Evolutionary conservation across 2,888 invertebrate genomes (phyloP).

Genomic region (Brassicogethes aeneus): DNA sequence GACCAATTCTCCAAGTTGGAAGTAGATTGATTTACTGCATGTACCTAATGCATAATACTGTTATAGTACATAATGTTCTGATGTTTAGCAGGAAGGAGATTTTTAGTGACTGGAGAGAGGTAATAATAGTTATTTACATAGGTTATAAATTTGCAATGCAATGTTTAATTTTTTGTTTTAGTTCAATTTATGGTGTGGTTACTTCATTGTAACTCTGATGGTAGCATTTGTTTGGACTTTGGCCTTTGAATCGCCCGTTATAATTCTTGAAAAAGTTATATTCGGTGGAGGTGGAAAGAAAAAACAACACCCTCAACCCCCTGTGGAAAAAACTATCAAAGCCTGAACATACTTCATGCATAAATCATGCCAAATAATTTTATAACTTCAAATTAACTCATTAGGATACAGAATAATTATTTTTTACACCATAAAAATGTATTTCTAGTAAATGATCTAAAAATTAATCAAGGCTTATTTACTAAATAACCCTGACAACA

Average conservation of each 20-base stretch:
- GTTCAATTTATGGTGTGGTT: slow-evolving; percentile 12
- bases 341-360: too few relatives aligned
- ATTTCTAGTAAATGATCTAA: too few relatives aligned
- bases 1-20: neutral
- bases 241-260: slow-evolving; percentile 21
- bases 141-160: neutral
- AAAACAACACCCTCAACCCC: too few relatives aligned
- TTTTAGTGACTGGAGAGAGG: slow-evolving; percentile 15
- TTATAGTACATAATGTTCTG: slow-evolving; percentile 11
- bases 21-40: neutral
- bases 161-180: slow-evolving; percentile 10
- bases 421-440: too few relatives aligned
- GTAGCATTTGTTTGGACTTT: slow-evolving; percentile 18
- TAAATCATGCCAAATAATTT: too few relatives aligned
- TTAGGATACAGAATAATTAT: too few relatives aligned
- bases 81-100: slow-evolving; percentile 6
- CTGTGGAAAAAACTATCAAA: too few relatives aligned
- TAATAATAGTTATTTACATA: too few relatives aligned
- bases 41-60: slow-evolving; percentile 16
- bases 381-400: too few relatives aligned
- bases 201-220: slow-evolving; percentile 14
- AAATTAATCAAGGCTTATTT: too few relatives aligned
- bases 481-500: too few relatives aligned
- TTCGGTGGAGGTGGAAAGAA: slow-evolving; percentile 5
- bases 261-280: slow-evolving; percentile 16